Percentiles rank a stretch among this genome's conserved stretches.
phyloP scores from a whole-genome alignment of 1,140 invertebrate species.

The Scaptomyza pallida region DNA sequence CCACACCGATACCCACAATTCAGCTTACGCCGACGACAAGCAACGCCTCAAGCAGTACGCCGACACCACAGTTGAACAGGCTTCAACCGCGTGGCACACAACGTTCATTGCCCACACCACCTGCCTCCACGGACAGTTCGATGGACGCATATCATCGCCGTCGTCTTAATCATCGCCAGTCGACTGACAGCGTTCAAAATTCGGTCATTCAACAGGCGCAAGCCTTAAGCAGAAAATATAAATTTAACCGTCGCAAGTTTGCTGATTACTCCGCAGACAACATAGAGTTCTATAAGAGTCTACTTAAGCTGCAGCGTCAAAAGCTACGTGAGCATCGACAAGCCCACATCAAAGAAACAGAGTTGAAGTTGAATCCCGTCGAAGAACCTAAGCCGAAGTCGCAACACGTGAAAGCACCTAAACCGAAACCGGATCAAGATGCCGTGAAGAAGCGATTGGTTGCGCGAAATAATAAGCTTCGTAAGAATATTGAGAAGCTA shows the following conservation, averaged over 20 bases:
- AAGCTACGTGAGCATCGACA: constrained; percentile 28
- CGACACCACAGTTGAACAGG: constrained; percentile 29
- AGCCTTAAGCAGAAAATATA: constrained; percentile 12
- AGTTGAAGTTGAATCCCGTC: neutral
- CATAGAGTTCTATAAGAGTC: constrained; percentile 54
- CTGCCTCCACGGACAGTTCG: constrained; percentile 64
- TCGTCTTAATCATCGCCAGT: constrained; percentile 7
- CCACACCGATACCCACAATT: constrained; percentile 3
- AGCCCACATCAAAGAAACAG: neutral
- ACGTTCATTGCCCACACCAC: constrained; percentile 56
- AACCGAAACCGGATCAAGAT: neutral
- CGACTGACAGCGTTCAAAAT: constrained; percentile 26
- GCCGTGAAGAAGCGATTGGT: constrained; percentile 2
- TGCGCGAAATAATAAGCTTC: constrained; percentile 8
- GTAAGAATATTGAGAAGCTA: constrained; percentile 14
- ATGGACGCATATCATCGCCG: constrained; percentile 13
- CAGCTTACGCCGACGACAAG: constrained; percentile 64
- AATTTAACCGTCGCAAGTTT: constrained; percentile 43
- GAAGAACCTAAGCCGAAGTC: neutral
- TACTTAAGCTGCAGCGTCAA: constrained; percentile 49
- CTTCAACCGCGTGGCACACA: constrained; percentile 5
- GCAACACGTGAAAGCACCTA: neutral
- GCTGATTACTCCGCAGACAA: constrained; percentile 30
- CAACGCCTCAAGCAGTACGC: constrained; percentile 60
- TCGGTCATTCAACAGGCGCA: constrained; percentile 22